Base-by-base conservation (phyloP, 2,888 invertebrate genomes). In the Trichacis sp. region DNA sequence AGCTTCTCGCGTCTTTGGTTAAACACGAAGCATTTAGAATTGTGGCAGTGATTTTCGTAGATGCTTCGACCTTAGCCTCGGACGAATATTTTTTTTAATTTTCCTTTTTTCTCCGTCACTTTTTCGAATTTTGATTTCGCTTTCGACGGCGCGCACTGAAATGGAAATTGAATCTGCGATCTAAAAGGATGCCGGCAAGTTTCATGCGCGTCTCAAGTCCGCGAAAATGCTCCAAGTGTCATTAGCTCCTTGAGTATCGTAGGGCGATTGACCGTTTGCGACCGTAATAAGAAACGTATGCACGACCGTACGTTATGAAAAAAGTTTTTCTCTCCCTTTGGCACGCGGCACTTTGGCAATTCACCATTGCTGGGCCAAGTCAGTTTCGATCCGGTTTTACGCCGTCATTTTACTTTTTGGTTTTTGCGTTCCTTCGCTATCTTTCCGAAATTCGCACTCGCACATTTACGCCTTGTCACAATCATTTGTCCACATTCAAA, bases 21-120 rank as follows among this genome's bases (percentile, higher is more conserved):
- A 81, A 80, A 80, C 77, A 76, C 82, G 81, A 84, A 84, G 80
- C 80, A 78, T 77, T 76, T 81, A 79, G 78, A 82, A 82, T 78
- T 79, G 73, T 81, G 81, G 79, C 78, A 81, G 80, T 80, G 78
- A 75, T 78, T 81, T 74, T 80, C 79, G 73, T 77, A 79, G 77
- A 80, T 77, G 80, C 82, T 80, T 82, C 80, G 79, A 80, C 75
- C 77, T 78, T 78, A 79, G 75, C 77, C 78, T 78, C 75, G 73
- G 80, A 79, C 77, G 75, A 77, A 76, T 75, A 77, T 80, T 79
- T 80, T 79, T 40, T 65, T 56, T 60, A n/a, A 36, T 36, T 59
- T 33, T 43, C 11, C 40, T 52, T 18, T 8, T 24, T 24, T n/a
- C n/a, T n/a, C n/a, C n/a, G n/a, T n/a, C n/a, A n/a, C n/a, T n/a